Evolutionary conservation across 2,888 invertebrate species (phyloP).

Genomic region (Coelinius sp.): DNA sequence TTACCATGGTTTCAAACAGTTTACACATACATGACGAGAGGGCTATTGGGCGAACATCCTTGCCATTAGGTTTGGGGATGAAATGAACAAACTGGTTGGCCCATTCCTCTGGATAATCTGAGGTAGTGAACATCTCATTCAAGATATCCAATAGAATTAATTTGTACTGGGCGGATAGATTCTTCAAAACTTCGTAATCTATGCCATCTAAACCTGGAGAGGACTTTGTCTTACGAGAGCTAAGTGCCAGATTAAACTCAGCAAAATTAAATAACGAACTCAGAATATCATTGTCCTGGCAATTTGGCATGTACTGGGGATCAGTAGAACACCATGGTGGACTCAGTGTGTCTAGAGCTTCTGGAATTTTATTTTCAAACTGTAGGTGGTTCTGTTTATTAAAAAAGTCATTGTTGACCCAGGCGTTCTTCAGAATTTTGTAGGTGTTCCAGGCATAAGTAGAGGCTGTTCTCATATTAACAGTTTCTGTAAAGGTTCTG

Average conservation of each 20-base stretch:
- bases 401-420: conserved; percentile 26
- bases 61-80: conserved; percentile 6
- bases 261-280: background rate
- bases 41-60: conserved; percentile 37
- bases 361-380: background rate
- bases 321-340: conserved; percentile 8
- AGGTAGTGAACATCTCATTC: background rate
- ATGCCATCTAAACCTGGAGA: conserved; percentile 19
- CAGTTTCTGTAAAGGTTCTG: conserved; percentile 13
- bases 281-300: background rate
- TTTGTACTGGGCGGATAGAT: background rate
- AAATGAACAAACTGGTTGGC: background rate
- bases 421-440: conserved; percentile 38
- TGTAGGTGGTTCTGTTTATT: background rate
- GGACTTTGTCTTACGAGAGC: background rate
- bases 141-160: background rate
- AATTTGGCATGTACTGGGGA: background rate
- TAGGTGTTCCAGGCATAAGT: conserved; percentile 37
- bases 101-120: background rate
- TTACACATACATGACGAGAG: conserved; percentile 42
- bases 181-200: background rate
- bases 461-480: conserved; percentile 19
- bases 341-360: background rate
- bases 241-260: background rate
- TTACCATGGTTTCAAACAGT: conserved; percentile 41